Percentiles rank a stretch among this genome's conserved stretches.
Conservation (phyloP, 2,888 invertebrate species). For the Rutpela maculata region DNA sequence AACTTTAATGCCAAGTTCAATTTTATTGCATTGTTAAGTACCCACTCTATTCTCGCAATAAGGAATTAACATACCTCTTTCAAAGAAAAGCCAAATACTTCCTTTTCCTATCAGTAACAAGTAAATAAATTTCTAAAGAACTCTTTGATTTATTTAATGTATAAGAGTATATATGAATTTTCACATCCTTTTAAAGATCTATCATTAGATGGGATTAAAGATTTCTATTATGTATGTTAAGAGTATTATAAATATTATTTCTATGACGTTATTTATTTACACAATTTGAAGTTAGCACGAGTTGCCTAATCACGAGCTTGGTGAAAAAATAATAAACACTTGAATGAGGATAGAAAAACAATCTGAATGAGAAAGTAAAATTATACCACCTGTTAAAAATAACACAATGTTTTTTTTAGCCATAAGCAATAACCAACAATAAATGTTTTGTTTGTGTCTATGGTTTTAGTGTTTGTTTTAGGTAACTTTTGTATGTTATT, state of each 20-base stretch:
- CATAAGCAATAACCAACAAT: too few relatives aligned
- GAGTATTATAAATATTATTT: background rate
- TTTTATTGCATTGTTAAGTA: background rate
- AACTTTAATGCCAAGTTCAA: background rate
- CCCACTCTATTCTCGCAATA: background rate
- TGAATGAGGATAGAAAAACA: background rate
- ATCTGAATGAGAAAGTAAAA: background rate
- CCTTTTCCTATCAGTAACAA: background rate
- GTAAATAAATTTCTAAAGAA: background rate
- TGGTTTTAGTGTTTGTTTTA: too few relatives aligned
- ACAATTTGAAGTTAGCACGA: background rate
- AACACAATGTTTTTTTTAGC: background rate
- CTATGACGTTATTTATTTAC: background rate
- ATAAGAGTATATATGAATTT: background rate
- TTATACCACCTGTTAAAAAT: background rate
- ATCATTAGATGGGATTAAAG: background rate
- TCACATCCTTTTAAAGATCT: background rate
- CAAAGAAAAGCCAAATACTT: background rate
- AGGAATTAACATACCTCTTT: background rate
- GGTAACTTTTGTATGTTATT: too few relatives aligned
- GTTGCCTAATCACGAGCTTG: background rate
- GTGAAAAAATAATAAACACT: background rate
- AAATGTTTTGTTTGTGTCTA: too few relatives aligned
- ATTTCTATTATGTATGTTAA: background rate
- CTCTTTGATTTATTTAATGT: background rate